These are phyloP conservation scores for Tipula confusa DNA, from an alignment of 2,888 invertebrate species.

Conservation along the genomic window DNA sequence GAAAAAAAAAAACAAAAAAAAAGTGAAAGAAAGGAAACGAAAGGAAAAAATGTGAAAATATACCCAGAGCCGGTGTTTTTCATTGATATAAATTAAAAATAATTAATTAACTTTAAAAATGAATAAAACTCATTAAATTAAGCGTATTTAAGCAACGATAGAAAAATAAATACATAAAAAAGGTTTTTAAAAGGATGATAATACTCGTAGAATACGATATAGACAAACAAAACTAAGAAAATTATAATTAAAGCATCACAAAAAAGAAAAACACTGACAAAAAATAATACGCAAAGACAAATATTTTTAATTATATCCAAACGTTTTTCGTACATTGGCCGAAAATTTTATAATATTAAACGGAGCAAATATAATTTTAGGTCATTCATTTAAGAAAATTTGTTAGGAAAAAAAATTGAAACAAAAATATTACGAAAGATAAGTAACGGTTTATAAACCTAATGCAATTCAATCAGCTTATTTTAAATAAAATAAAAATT, in stretches of 20 bases:
- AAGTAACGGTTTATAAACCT: too few relatives aligned
- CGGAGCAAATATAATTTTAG: too few relatives aligned
- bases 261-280: not conserved
- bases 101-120: not conserved
- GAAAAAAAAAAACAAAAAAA: not conserved
- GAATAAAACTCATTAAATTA: not conserved
- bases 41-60: not conserved
- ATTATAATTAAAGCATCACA: not conserved
- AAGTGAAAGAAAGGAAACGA: too few relatives aligned
- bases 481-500: too few relatives aligned
- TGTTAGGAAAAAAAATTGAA: too few relatives aligned
- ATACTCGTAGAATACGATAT: not conserved
- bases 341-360: too few relatives aligned
- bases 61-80: not conserved
- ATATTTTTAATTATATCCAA: not conserved
- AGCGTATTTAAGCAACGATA: not conserved
- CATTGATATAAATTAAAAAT: not conserved
- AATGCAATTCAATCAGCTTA: too few relatives aligned
- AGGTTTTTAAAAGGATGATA: not conserved
- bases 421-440: too few relatives aligned
- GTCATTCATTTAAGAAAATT: too few relatives aligned
- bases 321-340: too few relatives aligned
- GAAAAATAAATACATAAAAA: not conserved
- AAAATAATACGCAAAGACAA: not conserved
- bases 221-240: not conserved